Evolutionary conservation across 2,113 vertebrate genomes (phyloP).

Genomic region (Xiphophorus couchianus): DNA sequence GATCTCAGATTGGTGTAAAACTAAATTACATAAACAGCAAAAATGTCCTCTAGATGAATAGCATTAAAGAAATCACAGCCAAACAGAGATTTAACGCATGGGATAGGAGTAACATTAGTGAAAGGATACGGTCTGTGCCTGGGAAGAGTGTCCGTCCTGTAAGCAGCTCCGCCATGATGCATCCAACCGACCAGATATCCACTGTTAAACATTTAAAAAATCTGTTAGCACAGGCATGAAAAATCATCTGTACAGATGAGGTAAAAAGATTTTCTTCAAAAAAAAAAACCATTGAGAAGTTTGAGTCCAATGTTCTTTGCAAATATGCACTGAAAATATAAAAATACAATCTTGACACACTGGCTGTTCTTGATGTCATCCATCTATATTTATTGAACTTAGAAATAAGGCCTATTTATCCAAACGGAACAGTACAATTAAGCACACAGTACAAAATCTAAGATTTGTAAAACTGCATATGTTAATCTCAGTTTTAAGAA

Average conservation of each 20-base stretch:
- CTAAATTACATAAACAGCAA: not conserved
- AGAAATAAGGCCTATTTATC: too few species aligned
- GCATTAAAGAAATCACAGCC: not conserved
- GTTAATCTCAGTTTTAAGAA: too few species aligned
- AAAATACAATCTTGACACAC: too few species aligned
- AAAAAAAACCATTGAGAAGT: too few species aligned
- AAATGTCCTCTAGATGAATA: constrained; percentile 2
- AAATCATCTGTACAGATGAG: not conserved
- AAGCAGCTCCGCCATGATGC: constrained; percentile 98
- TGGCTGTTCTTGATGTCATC: too few species aligned
- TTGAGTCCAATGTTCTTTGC: too few species aligned
- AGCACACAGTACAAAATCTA: too few species aligned
- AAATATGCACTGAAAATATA: too few species aligned
- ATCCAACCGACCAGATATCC: constrained; percentile 99
- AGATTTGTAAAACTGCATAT: too few species aligned
- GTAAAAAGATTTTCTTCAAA: not conserved
- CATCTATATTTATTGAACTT: too few species aligned
- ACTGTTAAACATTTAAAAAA: constrained; percentile 75
- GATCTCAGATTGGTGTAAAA: not conserved
- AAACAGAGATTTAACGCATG: not conserved
- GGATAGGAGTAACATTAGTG: constrained; percentile 4
- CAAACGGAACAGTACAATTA: too few species aligned
- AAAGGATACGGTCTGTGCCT: constrained; percentile 99
- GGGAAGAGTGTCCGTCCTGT: constrained; percentile 97
- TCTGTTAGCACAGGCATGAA: not conserved